phyloP scores from a whole-genome alignment of 2,113 vertebrate species.

The Ameiurus melas region DNA sequence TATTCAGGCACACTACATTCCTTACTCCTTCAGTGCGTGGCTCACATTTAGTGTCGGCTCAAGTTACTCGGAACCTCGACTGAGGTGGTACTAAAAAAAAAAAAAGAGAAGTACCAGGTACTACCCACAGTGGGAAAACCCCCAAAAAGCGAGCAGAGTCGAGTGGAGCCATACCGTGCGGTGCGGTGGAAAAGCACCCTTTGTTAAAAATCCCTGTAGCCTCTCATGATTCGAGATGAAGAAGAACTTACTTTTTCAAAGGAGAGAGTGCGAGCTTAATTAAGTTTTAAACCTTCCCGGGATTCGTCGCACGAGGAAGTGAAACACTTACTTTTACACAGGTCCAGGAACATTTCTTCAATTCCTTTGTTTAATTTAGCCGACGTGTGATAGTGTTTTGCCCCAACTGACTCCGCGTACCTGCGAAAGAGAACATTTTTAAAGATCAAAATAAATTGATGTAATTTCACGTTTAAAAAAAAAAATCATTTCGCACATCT shows the following conservation, averaged over 20 bases:
- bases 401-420: slow-evolving; percentile 95
- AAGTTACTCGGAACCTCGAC: no score
- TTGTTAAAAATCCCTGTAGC: no score
- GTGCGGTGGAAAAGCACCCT: no score
- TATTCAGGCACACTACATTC: no score
- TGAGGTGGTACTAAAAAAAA: no score
- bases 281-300: not conserved
- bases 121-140: no score
- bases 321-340: slow-evolving; percentile 91
- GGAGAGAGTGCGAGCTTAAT: not conserved
- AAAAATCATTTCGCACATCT: not conserved
- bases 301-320: not conserved
- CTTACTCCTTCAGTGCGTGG: no score
- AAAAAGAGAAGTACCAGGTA: no score
- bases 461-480: no score
- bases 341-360: slow-evolving; percentile 96
- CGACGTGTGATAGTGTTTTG: slow-evolving; percentile 97
- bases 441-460: not conserved
- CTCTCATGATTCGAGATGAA: not conserved
- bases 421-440: slow-evolving; percentile 63
- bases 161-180: no score
- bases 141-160: no score
- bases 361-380: slow-evolving; percentile 99
- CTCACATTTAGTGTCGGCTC: no score
- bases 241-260: not conserved